phyloP scores from a whole-genome alignment of 2,797 vertebrate species.

The Enteromius treurensis region DNA sequence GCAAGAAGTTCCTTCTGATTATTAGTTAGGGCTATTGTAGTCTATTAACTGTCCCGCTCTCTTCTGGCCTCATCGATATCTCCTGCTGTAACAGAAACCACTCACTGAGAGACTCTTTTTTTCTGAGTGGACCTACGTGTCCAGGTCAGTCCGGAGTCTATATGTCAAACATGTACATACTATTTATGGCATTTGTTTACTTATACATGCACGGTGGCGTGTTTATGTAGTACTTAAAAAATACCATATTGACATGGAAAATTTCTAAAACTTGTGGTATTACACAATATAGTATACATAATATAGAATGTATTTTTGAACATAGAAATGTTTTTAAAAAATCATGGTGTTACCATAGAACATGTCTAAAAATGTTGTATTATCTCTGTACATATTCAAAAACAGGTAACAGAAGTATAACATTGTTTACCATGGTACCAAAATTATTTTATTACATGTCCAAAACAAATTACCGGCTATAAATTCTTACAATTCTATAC shows the following conservation, averaged over 20 bases:
- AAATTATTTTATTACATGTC: background rate
- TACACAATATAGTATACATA: no score
- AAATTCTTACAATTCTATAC: no score
- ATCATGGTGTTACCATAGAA: no score
- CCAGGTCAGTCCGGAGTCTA: background rate
- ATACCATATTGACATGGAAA: background rate
- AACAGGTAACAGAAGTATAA: no score
- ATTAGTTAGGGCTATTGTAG: background rate
- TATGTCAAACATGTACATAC: background rate
- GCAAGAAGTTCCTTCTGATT: background rate
- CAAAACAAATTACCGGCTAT: no score
- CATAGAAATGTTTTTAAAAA: no score
- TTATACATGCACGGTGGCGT: background rate
- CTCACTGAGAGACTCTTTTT: slow-evolving; percentile 24
- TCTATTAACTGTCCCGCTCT: background rate
- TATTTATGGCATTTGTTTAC: background rate
- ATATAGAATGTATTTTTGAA: no score
- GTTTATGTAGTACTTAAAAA: background rate
- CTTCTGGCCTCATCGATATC: slow-evolving; percentile 37
- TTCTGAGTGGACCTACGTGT: slow-evolving; percentile 29
- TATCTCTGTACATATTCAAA: no score
- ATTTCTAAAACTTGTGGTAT: background rate
- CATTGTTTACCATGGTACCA: background rate
- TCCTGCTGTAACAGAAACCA: slow-evolving; percentile 31
- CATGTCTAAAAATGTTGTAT: no score